Evolutionary conservation across 2,113 vertebrate genomes (phyloP).

Genomic region (Megaptera novaeangliae): DNA sequence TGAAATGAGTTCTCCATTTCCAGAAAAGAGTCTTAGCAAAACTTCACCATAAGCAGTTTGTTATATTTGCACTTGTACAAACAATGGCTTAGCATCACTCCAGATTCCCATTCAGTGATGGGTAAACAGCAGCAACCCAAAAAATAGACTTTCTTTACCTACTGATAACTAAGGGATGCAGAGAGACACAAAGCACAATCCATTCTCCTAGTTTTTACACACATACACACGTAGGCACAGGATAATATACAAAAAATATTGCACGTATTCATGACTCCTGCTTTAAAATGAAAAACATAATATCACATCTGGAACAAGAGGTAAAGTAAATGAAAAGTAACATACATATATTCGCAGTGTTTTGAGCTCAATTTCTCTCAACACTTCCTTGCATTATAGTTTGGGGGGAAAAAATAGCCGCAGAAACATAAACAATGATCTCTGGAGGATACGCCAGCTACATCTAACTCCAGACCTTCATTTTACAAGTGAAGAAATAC

Average conservation of each 20-base stretch:
- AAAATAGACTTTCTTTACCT: background rate
- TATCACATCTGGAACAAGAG: background rate
- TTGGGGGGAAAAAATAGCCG: accelerated
- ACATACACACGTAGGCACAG: background rate
- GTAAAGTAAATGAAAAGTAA: background rate
- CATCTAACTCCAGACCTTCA: background rate
- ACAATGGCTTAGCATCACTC: background rate
- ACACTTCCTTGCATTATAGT: background rate
- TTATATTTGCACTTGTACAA: background rate
- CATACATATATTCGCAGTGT: background rate
- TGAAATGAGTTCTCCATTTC: background rate
- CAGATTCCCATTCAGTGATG: background rate
- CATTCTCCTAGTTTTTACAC: background rate
- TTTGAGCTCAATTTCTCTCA: background rate
- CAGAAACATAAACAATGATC: background rate
- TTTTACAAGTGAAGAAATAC: background rate
- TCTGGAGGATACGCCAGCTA: background rate
- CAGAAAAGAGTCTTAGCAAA: background rate
- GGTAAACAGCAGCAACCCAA: background rate
- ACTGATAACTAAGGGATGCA: background rate
- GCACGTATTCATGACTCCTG: background rate
- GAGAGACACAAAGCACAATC: background rate
- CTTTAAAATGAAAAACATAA: background rate
- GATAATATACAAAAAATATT: background rate
- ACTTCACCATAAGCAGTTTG: background rate